phyloP scores from a whole-genome alignment of 2,888 invertebrate species.

The Xestia sexstrigata region DNA sequence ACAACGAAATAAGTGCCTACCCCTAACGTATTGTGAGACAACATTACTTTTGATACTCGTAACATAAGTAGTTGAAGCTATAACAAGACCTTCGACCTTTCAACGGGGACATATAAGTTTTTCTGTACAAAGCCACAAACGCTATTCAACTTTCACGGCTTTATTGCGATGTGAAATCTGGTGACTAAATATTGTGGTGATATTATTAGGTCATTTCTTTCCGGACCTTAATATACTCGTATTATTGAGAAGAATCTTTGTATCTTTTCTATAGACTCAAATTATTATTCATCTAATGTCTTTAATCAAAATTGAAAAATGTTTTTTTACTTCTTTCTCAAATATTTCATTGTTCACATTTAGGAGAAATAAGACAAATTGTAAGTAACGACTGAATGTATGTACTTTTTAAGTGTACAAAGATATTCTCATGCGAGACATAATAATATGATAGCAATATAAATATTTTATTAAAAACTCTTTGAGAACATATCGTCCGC shows the following conservation, averaged over 20 bases:
- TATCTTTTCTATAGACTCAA: neutral
- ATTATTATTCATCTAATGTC: neutral
- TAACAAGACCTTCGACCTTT: constrained; percentile 6
- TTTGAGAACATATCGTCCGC: constrained; percentile 24
- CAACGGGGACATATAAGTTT: constrained; percentile 24
- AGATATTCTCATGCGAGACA: constrained; percentile 6
- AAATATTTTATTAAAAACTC: constrained; percentile 47
- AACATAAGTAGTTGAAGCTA: constrained; percentile 6
- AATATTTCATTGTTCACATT: neutral
- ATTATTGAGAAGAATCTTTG: neutral
- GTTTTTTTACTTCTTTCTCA: neutral
- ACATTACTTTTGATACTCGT: constrained; percentile 17
- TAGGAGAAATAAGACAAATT: neutral
- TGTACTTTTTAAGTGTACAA: neutral
- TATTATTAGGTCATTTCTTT: neutral
- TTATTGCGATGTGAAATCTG: constrained; percentile 6
- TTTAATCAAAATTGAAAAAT: neutral
- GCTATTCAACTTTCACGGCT: constrained; percentile 8
- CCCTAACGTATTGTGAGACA: neutral
- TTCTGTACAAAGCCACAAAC: constrained; percentile 3
- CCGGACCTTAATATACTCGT: neutral
- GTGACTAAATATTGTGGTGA: constrained; percentile 17
- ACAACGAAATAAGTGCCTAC: neutral
- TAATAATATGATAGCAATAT: constrained; percentile 37
- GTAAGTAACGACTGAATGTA: neutral